Conservation (phyloP, 2,797 vertebrate genomes). For the Enteromius mattozi region DNA sequence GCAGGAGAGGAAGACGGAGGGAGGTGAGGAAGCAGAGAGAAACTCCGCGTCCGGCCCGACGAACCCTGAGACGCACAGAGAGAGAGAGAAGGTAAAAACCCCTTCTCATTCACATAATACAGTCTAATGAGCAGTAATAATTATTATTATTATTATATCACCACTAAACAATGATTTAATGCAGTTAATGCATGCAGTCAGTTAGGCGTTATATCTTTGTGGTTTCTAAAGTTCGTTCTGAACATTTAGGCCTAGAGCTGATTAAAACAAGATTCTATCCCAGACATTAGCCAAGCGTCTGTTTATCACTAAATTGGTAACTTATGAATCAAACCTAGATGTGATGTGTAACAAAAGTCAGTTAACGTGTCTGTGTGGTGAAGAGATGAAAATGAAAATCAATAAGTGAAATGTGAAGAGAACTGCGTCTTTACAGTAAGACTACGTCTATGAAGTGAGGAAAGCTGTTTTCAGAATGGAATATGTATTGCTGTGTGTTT, state of each 20-base stretch:
- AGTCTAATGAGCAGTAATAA: not conserved
- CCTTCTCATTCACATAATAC: not conserved
- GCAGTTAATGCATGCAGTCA: not conserved
- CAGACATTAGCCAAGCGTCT: not conserved
- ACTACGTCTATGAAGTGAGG: not conserved
- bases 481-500: not conserved
- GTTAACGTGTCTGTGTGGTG: not conserved
- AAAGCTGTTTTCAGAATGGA: not conserved
- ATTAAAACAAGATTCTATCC: not conserved
- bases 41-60: constrained; percentile 87
- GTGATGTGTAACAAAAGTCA: not conserved
- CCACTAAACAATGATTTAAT: too few species aligned
- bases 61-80: constrained; percentile 77
- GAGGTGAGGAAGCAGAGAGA: constrained; percentile 89
- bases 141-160: too few species aligned
- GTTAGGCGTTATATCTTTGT: not conserved
- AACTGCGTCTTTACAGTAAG: not conserved
- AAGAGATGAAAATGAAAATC: not conserved
- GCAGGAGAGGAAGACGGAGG: constrained; percentile 86
- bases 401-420: not conserved
- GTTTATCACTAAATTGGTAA: not conserved
- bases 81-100: not conserved
- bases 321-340: not conserved
- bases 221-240: too few species aligned
- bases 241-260: not conserved